Evolutionary conservation across 2,797 vertebrate species (phyloP), one percentile per base, ranked within the genome.

Genomic region (Mus minutoides): DNA sequence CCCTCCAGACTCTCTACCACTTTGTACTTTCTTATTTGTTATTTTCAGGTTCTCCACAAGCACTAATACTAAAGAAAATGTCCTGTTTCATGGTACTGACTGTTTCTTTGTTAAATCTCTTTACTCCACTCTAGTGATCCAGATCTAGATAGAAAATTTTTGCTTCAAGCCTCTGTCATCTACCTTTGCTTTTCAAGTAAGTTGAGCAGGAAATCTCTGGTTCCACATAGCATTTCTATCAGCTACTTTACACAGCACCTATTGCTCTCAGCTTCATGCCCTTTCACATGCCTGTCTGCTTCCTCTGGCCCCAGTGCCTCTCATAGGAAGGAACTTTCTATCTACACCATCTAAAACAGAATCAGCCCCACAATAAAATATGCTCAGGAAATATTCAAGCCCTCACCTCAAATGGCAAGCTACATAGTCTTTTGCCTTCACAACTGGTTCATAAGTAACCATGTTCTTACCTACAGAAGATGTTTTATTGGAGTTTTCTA

Each of bases 1-100:
- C 49, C 49, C 10, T 97, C 94, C 90, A 97, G 85, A 76, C 73
- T 96, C n/a, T 89, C 56, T 85, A 67, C 52, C 92, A 88, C 54
- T 58, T 91, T 49, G 6, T 10, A 56, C 52, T 77, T 92, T 92
- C 69, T 62, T 56, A 93, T 77, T 92, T 92, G 62, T 62, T 56
- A 93, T n/a, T 12, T 79, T 83, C 13, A 60, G 34, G 78, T 22
- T 22, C 19, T 82, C 24, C 4, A 49, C 34, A 69, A 29, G 37
- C 40, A 75, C 43, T 93, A 76, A 86, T 76, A 75, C 46, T 43
- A 86, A 89, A 71, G 29, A 73, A 62, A 52, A 40, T 54, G 37
- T 8, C 49, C 73, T 88, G 88, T 69, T 96, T 96, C 77, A 71
- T 16, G 56, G 29, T 40, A 60, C 6, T 62, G 10, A 60, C 69